Evolutionary conservation across 2,797 vertebrate species (phyloP).

Genomic region (Enteromius thamalakanensis): DNA sequence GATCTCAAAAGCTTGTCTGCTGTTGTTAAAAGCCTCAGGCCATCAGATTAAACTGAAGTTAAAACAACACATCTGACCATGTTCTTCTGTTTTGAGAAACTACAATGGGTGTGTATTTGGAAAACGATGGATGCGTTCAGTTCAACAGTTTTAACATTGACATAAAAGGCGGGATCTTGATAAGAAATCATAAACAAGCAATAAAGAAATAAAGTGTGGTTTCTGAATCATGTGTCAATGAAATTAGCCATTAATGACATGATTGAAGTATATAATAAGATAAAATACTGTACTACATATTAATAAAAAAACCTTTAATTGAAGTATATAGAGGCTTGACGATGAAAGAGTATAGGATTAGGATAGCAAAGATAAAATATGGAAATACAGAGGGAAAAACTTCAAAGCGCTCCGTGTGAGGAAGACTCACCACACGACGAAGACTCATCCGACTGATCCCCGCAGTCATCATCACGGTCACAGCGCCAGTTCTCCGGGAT

Average conservation of each 20-base stretch:
- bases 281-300: background rate
- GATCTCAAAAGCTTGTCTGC: slow-evolving; percentile 1
- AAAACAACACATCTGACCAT: slow-evolving; percentile 9
- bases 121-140: background rate
- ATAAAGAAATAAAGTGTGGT: background rate
- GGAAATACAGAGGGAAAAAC: slow-evolving; percentile 6
- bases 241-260: background rate
- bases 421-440: slow-evolving; percentile 78
- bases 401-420: background rate
- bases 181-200: background rate
- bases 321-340: background rate
- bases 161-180: background rate
- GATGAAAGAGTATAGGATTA: background rate
- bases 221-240: background rate
- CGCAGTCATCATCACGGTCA: slow-evolving; percentile 87
- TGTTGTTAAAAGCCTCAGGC: slow-evolving; percentile 1
- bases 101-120: background rate
- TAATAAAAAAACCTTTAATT: slow-evolving; percentile 4
- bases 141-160: background rate
- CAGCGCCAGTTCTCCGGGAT: slow-evolving; percentile 83
- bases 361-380: slow-evolving; percentile 12
- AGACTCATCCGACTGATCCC: slow-evolving; percentile 82
- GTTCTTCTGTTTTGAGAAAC: background rate
- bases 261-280: background rate
- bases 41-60: slow-evolving; percentile 10